A percentile compares a stretch with the other conserved stretches of the same genome.
Conservation (phyloP, 2,113 vertebrate genomes). For the Anoplopoma fimbria region DNA sequence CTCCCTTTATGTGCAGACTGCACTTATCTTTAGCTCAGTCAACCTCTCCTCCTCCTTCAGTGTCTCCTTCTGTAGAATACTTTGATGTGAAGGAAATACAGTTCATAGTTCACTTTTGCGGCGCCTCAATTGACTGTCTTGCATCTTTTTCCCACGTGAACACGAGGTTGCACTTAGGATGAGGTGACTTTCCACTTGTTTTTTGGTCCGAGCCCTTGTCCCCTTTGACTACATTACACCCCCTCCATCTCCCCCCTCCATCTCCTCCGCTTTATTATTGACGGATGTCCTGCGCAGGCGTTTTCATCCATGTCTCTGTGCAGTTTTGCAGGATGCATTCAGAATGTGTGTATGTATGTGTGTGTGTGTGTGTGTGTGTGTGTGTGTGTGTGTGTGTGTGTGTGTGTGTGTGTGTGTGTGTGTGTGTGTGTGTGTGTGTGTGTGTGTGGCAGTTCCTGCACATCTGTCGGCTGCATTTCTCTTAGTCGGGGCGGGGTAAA, state of each 20-base stretch:
- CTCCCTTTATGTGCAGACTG: not conserved
- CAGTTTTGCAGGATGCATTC: conserved; percentile 75
- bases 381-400: conserved; percentile 18
- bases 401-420: no score
- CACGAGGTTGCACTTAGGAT: conserved; percentile 33
- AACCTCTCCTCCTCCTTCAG: conserved; percentile 24
- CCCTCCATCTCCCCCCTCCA: conserved; percentile 15
- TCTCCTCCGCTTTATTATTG: conserved; percentile 76
- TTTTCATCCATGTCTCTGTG: conserved; percentile 77
- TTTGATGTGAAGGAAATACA: conserved; percentile 69
- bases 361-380: not conserved
- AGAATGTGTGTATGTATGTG: conserved; percentile 22
- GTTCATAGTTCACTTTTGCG: conserved; percentile 52
- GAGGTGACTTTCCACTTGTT: conserved; percentile 79
- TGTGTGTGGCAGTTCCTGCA: conserved; percentile 80
- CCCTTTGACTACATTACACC: conserved; percentile 22
- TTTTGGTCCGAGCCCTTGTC: conserved; percentile 51
- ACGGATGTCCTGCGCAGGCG: conserved; percentile 85
- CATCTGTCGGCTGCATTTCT: conserved; percentile 84
- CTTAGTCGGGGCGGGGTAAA: conserved; percentile 57
- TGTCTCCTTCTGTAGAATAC: conserved; percentile 23
- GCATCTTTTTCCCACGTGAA: conserved; percentile 33
- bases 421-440: not conserved
- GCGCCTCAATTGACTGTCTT: conserved; percentile 23
- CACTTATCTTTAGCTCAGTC: conserved; percentile 12